phyloP scores from a whole-genome alignment of 2,797 vertebrate species.

The Bradypodion pumilum region DNA sequence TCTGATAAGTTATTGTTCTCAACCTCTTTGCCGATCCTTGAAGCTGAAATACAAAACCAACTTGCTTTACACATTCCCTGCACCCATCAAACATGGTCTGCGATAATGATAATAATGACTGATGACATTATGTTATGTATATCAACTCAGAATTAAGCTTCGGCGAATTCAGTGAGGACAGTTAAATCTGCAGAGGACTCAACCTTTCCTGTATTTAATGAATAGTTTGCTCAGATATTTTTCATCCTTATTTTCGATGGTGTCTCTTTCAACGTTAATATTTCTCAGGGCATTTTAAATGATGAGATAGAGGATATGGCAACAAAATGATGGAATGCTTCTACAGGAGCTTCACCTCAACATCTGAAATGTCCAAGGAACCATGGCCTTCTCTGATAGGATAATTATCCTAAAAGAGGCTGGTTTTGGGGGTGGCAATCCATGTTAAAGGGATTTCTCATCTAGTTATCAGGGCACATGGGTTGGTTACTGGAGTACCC shows the following conservation, averaged over 20 bases:
- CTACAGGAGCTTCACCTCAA: not conserved
- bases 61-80: not conserved
- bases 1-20: not conserved
- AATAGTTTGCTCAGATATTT: fast-evolving
- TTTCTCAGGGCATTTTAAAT: not conserved
- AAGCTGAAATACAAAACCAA: not conserved
- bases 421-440: not conserved
- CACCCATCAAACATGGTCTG: not conserved
- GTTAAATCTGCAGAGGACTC: too few species aligned
- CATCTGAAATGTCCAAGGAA: not conserved
- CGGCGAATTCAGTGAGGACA: not conserved
- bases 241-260: not conserved
- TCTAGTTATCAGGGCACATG: not conserved
- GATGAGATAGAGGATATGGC: not conserved
- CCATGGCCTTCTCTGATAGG: not conserved
- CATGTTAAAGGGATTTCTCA: too few species aligned
- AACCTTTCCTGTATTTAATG: not conserved
- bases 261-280: not conserved
- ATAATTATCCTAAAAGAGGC: too few species aligned
- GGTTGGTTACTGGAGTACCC: not conserved
- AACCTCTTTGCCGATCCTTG: not conserved
- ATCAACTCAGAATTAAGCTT: not conserved
- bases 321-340: not conserved
- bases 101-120: not conserved
- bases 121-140: not conserved